phyloP scores from a whole-genome alignment of 1,140 invertebrate genomes.

The Cydia splendana region DNA sequence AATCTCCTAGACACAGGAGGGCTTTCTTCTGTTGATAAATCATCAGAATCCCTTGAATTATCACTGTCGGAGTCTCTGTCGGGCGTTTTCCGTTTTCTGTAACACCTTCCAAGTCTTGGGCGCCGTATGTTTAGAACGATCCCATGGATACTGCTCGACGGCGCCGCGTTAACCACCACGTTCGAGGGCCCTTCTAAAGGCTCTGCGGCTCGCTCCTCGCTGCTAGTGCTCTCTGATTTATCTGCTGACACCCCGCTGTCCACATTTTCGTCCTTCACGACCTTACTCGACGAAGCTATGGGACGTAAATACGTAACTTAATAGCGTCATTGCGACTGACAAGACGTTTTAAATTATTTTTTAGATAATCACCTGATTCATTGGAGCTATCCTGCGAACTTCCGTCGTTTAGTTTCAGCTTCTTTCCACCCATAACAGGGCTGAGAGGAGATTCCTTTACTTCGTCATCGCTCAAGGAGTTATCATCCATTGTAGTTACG shows the following conservation, averaged over 20 bases:
- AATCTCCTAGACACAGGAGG: constrained; percentile 30
- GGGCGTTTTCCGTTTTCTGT: constrained; percentile 68
- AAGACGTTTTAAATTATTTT: constrained; percentile 41
- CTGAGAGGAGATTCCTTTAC: constrained; percentile 60
- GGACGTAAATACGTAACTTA: constrained; percentile 50
- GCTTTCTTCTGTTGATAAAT: constrained; percentile 57
- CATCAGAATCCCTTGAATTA: constrained; percentile 69
- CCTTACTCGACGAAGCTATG: constrained; percentile 56
- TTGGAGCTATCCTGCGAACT: constrained; percentile 70
- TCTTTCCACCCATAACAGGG: constrained; percentile 66
- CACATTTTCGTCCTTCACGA: constrained; percentile 68
- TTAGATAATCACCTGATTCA: constrained; percentile 56
- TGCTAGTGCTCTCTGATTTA: constrained; percentile 76
- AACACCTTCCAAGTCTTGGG: constrained; percentile 55
- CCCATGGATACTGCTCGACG: constrained; percentile 62
- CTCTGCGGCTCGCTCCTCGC: constrained; percentile 56
- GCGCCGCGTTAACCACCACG: constrained; percentile 57
- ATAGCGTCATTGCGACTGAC: constrained; percentile 52
- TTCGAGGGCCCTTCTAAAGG: constrained; percentile 54
- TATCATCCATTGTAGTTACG: constrained; percentile 66
- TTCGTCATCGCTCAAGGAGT: constrained; percentile 69
- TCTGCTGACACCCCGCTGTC: constrained; percentile 75
- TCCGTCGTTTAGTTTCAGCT: constrained; percentile 73
- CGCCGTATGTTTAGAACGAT: constrained; percentile 63
- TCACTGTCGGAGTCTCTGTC: constrained; percentile 64